Evolutionary conservation across 2,797 vertebrate species (phyloP).

Genomic region (Dallia pectoralis): DNA sequence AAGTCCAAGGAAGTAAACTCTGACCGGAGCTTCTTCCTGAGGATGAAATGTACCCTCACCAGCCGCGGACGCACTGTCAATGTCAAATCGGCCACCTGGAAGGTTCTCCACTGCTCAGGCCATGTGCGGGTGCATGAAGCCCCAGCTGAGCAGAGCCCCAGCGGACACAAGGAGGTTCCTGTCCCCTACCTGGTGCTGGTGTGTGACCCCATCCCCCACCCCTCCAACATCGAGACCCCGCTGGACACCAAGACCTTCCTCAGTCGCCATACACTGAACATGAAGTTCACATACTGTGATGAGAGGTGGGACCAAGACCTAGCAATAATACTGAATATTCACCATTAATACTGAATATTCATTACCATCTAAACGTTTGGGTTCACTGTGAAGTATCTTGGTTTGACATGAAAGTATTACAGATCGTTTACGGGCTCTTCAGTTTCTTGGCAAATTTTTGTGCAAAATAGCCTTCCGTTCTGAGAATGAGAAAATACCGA

Average conservation of each 20-base stretch:
- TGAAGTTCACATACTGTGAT: constrained; percentile 99
- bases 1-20: constrained; percentile 88
- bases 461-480: no score
- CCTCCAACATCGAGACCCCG: constrained; percentile 97
- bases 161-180: constrained; percentile 82
- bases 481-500: no score
- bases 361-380: no score
- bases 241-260: constrained; percentile 98
- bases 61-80: constrained; percentile 97
- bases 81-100: constrained; percentile 97
- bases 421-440: no score
- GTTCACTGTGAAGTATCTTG: neutral
- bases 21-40: constrained; percentile 90
- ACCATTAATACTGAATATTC: neutral
- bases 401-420: no score
- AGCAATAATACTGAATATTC: neutral
- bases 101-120: constrained; percentile 95
- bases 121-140: constrained; percentile 84
- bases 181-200: constrained; percentile 92
- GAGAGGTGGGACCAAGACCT: constrained; percentile 81
- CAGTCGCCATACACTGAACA: constrained; percentile 97
- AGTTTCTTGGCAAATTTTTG: no score
- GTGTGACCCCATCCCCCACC: constrained; percentile 96
- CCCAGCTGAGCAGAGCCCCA: constrained; percentile 67
- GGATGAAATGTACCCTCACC: constrained; percentile 98